These are phyloP conservation scores for Drosophila varians DNA, from an alignment of 1,140 invertebrate species.

Conservation along the genomic window DNA sequence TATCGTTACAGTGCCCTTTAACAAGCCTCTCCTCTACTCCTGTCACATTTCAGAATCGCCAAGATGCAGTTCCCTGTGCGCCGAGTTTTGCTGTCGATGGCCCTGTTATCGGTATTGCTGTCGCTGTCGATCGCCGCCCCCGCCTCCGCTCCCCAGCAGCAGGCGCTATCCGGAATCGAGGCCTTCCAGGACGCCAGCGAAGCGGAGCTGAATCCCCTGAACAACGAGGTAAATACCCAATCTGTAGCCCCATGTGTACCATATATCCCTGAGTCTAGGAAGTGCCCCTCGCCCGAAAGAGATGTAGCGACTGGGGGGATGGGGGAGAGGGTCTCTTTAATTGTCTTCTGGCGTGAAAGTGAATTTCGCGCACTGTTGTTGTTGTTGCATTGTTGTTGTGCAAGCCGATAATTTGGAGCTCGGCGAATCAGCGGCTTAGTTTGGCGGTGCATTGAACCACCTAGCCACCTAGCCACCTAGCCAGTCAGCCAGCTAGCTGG, in stretches of 20 bases:
- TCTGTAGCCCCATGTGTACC: neutral
- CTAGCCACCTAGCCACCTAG: too few relatives aligned
- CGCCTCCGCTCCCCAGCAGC: slow-evolving; percentile 13
- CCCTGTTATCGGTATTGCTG: slow-evolving; percentile 46
- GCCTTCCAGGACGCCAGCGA: slow-evolving; percentile 53
- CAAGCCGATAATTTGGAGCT: slow-evolving; percentile 1
- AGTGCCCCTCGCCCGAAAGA: neutral
- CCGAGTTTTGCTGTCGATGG: slow-evolving; percentile 48
- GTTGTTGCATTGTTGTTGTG: slow-evolving; percentile 1
- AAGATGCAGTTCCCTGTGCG: slow-evolving; percentile 56
- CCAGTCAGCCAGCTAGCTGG: neutral
- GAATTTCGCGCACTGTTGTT: neutral
- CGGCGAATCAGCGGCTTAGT: neutral
- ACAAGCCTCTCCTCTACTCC: neutral
- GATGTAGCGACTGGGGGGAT: neutral
- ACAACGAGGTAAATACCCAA: slow-evolving; percentile 77
- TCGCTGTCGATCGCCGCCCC: slow-evolving; percentile 40
- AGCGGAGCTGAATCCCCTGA: slow-evolving; percentile 78
- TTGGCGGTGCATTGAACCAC: slow-evolving; percentile 1
- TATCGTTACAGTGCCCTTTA: too few relatives aligned
- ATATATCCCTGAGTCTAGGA: neutral
- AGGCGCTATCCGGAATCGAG: slow-evolving; percentile 16
- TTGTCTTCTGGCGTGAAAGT: slow-evolving; percentile 2
- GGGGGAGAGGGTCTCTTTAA: neutral
- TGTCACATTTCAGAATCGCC: slow-evolving; percentile 8